phyloP scores from a whole-genome alignment of 2,797 vertebrate genomes.

The Cossypha niveicapilla region DNA sequence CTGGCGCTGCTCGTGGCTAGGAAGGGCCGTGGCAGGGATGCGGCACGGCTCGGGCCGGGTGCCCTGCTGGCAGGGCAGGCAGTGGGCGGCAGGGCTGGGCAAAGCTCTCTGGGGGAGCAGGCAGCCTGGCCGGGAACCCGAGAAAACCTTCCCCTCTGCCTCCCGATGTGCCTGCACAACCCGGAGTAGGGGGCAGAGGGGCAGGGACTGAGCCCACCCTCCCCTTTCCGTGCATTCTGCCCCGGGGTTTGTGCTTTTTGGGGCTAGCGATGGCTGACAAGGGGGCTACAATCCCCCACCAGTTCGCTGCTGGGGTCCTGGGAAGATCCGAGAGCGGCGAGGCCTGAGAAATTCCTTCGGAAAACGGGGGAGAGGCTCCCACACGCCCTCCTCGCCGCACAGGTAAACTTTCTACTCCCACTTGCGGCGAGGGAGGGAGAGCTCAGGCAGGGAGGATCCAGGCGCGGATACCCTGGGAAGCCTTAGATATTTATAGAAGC shows the following conservation, averaged over 20 bases:
- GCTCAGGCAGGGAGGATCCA: slow-evolving; percentile 21
- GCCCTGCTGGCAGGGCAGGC: background rate
- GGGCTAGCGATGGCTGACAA: background rate
- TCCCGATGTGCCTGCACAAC: background rate
- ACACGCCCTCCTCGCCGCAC: background rate
- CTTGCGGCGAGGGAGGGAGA: slow-evolving; percentile 21
- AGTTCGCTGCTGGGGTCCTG: background rate
- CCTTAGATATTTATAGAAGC: slow-evolving; percentile 58
- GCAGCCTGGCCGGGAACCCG: too few species aligned
- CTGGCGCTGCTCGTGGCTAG: background rate
- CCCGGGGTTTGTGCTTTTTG: fast-evolving
- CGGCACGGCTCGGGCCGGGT: background rate
- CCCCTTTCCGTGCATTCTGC: fast-evolving
- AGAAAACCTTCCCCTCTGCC: background rate
- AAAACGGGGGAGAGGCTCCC: background rate
- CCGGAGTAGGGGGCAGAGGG: fast-evolving
- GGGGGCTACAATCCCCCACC: background rate
- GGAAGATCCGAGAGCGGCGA: background rate
- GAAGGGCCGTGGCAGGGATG: background rate
- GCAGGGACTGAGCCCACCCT: background rate
- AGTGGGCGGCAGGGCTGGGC: fast-evolving
- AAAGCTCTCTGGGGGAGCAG: background rate
- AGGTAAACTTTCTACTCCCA: slow-evolving; percentile 65
- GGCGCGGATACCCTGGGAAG: slow-evolving; percentile 42
- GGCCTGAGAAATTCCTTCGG: background rate